Evolutionary conservation across 2,888 invertebrate species (phyloP).

Genomic region (Mesodorylaimus sp.): DNA sequence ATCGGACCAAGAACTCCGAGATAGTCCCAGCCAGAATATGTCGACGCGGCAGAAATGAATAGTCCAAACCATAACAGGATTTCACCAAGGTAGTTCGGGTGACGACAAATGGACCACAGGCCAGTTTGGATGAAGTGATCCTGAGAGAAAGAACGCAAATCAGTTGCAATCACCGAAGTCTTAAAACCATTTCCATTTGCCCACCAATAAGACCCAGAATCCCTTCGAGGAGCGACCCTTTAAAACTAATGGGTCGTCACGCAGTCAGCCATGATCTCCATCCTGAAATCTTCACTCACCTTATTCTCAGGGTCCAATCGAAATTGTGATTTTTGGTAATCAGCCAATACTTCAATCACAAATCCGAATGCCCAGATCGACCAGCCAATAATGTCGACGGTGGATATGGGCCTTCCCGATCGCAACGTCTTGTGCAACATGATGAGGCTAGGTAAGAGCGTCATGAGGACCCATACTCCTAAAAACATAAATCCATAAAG

Average conservation of each 20-base stretch:
- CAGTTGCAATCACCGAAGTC: background rate
- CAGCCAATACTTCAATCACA: conserved; percentile 69
- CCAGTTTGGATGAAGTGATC: conserved; percentile 41
- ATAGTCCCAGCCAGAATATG: conserved; percentile 62
- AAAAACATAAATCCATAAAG: no score
- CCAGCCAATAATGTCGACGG: background rate
- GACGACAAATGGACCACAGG: conserved; percentile 66
- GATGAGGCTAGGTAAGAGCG: background rate
- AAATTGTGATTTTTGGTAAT: conserved; percentile 75
- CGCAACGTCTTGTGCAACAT: background rate
- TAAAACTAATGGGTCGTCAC: no score
- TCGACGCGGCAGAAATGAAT: conserved; percentile 71
- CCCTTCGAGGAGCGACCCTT: no score
- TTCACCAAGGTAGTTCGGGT: conserved; percentile 87
- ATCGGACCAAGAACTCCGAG: conserved; percentile 64
- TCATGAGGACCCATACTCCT: background rate
- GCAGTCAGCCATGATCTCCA: no score
- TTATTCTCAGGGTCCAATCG: conserved; percentile 61
- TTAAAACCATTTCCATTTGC: background rate
- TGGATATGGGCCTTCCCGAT: background rate
- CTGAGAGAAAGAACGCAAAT: conserved; percentile 32
- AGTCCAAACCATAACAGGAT: conserved; percentile 83
- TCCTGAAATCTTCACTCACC: no score
- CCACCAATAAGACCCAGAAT: no score
- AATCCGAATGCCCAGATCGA: conserved; percentile 58